Evolutionary conservation across 2,888 invertebrate genomes (phyloP).

Genomic region (Diadromus collaris): DNA sequence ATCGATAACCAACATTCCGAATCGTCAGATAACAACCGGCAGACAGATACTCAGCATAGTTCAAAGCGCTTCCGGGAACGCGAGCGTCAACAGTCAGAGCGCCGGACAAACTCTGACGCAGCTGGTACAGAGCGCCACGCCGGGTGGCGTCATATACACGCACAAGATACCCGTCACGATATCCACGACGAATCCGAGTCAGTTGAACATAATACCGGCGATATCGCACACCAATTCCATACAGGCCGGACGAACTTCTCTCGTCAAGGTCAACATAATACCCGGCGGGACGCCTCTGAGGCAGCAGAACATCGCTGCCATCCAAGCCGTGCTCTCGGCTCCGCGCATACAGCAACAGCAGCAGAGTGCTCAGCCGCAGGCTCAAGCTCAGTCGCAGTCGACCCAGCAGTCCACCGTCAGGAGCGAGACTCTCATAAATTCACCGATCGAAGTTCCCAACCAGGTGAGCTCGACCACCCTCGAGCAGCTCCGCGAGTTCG

Average conservation of each 20-base stretch:
- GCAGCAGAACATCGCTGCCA: conserved; percentile 73
- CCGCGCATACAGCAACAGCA: conserved; percentile 72
- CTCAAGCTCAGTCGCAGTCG: conserved; percentile 78
- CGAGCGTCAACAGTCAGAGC: conserved; percentile 64
- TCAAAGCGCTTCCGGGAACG: conserved; percentile 70
- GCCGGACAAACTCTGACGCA: conserved; percentile 75
- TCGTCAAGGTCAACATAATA: conserved; percentile 78
- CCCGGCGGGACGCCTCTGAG: conserved; percentile 68
- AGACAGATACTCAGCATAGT: conserved; percentile 77
- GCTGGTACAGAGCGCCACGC: conserved; percentile 77
- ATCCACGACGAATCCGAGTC: conserved; percentile 77
- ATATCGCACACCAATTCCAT: conserved; percentile 75
- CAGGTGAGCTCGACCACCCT: conserved; percentile 87
- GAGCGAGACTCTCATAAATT: conserved; percentile 68
- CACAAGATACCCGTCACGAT: conserved; percentile 86
- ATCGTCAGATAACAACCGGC: conserved; percentile 71
- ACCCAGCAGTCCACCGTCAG: conserved; percentile 80
- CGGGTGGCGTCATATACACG: conserved; percentile 87
- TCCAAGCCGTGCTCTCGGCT: conserved; percentile 74
- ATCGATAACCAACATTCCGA: conserved; percentile 74
- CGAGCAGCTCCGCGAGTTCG: conserved; percentile 90
- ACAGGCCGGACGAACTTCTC: conserved; percentile 75
- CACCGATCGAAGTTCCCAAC: conserved; percentile 75
- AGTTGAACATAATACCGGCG: conserved; percentile 76
- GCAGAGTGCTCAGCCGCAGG: conserved; percentile 80